These are phyloP conservation scores for Podarcis siculus DNA, from an alignment of 2,797 vertebrate species.

Conservation along the genomic window DNA sequence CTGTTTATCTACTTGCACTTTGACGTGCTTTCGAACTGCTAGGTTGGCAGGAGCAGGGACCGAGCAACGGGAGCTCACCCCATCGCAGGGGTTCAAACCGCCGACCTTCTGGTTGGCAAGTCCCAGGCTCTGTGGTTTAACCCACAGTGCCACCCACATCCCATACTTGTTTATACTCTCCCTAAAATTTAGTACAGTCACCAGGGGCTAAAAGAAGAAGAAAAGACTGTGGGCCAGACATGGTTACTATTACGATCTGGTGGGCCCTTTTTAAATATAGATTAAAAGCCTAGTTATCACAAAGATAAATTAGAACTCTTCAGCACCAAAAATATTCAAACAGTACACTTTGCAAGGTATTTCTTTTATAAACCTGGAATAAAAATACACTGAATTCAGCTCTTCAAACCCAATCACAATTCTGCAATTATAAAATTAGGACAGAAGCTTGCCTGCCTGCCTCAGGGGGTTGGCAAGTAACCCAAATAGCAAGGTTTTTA, in stretches of 20 bases:
- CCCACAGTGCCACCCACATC: too few relatives aligned
- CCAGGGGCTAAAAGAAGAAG: neutral
- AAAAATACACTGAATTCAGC: neutral
- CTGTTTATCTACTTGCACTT: too few relatives aligned
- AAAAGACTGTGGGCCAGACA: too few relatives aligned
- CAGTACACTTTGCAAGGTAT: neutral
- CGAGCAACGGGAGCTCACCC: too few relatives aligned
- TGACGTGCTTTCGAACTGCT: too few relatives aligned
- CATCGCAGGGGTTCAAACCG: rapidly evolving
- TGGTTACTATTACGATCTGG: too few relatives aligned
- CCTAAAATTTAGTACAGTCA: neutral
- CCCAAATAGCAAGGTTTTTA: slow-evolving; percentile 33
- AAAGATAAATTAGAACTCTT: neutral
- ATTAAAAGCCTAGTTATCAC: neutral
- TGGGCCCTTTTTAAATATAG: too few relatives aligned
- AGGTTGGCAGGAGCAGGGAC: too few relatives aligned
- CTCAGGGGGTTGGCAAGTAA: slow-evolving; percentile 44
- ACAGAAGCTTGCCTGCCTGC: slow-evolving; percentile 8
- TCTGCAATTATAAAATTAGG: slow-evolving; percentile 51
- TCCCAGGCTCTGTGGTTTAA: too few relatives aligned
- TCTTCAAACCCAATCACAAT: slow-evolving; percentile 34
- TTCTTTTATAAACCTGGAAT: neutral
- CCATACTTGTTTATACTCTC: neutral
- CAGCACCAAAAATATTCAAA: neutral
- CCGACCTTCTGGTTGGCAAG: too few relatives aligned